phyloP scores from a whole-genome alignment of 2,888 invertebrate species.

The Pogonocherus hispidulus region DNA sequence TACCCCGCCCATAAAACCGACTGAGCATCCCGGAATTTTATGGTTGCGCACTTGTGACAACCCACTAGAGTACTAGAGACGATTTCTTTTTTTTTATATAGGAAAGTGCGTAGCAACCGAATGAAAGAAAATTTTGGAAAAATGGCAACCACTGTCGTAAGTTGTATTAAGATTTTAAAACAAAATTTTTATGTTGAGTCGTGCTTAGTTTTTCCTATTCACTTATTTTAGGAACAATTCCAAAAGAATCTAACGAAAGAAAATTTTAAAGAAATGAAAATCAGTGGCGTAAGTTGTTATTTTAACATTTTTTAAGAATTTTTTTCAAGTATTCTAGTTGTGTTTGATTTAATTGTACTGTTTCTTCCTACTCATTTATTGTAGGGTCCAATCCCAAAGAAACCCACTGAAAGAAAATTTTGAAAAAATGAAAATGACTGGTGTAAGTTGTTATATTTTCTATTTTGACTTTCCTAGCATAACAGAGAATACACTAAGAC shows the following conservation, averaged over 20 bases:
- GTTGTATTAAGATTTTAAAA: background rate
- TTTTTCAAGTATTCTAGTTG: background rate
- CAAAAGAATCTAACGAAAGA: background rate
- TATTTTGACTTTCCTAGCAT: no score
- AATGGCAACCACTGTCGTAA: conserved; percentile 2
- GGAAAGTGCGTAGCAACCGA: no score
- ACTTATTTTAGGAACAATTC: background rate
- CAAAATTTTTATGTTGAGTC: background rate
- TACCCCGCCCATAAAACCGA: no score
- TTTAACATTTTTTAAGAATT: conserved; percentile 2
- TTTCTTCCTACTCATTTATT: conserved; percentile 3
- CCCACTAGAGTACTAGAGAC: no score
- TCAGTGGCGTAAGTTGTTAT: conserved; percentile 6
- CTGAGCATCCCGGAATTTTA: no score
- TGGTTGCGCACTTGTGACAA: no score
- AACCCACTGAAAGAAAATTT: conserved; percentile 7
- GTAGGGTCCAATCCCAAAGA: background rate
- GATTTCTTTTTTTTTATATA: no score
- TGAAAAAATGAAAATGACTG: no score
- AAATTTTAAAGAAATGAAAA: conserved; percentile 1
- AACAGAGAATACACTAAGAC: background rate
- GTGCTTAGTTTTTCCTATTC: background rate
- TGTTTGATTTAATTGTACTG: conserved; percentile 3
- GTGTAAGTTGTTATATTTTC: no score
- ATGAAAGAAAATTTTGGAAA: no score